A percentile compares a stretch with the other conserved stretches of the same genome.
Evolutionary conservation across 2,797 vertebrate species (phyloP).

Genomic region (Myotis vivesi): DNA sequence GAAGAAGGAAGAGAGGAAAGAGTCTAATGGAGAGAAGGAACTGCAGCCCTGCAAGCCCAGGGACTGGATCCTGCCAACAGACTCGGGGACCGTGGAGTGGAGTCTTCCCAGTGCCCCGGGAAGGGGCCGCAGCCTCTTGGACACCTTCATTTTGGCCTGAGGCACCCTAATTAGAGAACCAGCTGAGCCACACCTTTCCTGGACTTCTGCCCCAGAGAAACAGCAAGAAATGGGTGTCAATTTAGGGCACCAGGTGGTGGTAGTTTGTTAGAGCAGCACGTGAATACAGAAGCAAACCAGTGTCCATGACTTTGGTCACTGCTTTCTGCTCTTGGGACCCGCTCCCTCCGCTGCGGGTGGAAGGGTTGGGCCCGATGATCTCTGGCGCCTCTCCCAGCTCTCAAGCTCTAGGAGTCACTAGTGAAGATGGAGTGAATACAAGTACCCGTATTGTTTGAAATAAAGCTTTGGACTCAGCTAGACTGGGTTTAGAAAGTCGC

Average conservation of each 20-base stretch:
- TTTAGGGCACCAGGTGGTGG: neutral
- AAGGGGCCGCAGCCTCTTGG: neutral
- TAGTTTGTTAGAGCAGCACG: neutral
- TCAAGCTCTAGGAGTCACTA: neutral
- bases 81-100: neutral
- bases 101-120: neutral
- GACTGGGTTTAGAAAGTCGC: neutral
- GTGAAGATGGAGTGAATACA: neutral
- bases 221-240: neutral
- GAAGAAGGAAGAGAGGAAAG: neutral
- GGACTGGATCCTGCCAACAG: neutral
- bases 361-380: neutral
- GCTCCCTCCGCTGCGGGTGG: neutral
- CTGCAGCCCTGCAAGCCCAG: neutral
- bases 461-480: neutral
- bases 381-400: neutral
- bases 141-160: neutral
- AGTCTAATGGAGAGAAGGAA: neutral
- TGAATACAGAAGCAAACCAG: neutral
- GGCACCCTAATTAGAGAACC: neutral
- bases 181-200: neutral
- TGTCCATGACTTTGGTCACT: neutral
- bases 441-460: neutral
- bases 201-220: neutral
- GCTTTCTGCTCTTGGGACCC: neutral